Evolutionary conservation across 2,113 vertebrate genomes (phyloP).

Genomic region (Chaetorhynchus papuensis): DNA sequence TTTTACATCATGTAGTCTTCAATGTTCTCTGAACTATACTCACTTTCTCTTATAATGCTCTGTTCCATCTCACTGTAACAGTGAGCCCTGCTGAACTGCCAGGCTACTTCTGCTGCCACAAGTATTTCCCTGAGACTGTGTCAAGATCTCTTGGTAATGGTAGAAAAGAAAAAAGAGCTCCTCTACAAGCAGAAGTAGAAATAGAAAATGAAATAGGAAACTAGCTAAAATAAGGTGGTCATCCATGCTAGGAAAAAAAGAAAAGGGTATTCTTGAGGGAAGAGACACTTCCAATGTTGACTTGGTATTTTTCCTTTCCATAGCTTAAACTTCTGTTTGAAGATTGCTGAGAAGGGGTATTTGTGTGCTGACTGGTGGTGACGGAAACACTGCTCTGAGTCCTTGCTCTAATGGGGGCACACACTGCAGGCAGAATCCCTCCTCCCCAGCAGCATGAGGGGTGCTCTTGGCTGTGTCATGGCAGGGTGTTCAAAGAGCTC

Average conservation of each 20-base stretch:
- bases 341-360: background rate
- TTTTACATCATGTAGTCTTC: background rate
- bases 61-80: background rate
- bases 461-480: background rate
- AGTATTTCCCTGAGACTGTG: background rate
- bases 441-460: background rate
- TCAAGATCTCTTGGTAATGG: background rate
- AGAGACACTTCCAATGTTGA: background rate
- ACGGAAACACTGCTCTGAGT: background rate
- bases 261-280: background rate
- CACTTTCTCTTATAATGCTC: background rate
- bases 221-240: background rate
- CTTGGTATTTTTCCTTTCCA: background rate
- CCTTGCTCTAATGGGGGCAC: background rate
- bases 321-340: background rate
- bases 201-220: background rate
- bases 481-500: background rate
- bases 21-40: background rate
- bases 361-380: background rate
- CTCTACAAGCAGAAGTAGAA: background rate
- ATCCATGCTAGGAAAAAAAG: background rate
- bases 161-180: background rate
- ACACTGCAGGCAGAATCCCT: background rate
- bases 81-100: background rate
- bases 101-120: background rate